A percentile compares a stretch with the other conserved stretches of the same genome.
phyloP scores from a whole-genome alignment of 1,140 invertebrate genomes.

The Pseudachorutes palmiensis region DNA sequence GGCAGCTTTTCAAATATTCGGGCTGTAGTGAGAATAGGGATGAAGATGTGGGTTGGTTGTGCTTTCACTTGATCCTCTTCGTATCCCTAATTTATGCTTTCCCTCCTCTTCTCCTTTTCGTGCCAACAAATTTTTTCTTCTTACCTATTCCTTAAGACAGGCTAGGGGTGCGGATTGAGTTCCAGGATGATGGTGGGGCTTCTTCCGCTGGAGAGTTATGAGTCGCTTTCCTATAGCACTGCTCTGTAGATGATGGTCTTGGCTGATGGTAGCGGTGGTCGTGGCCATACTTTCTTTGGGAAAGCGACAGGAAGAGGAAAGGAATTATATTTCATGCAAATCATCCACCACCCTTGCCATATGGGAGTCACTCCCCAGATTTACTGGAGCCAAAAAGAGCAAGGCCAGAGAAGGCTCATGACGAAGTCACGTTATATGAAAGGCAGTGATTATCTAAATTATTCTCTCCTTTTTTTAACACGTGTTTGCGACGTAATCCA shows the following conservation, averaged over 20 bases:
- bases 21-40: too few species aligned
- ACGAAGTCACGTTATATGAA: too few species aligned
- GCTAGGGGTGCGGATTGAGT: too few species aligned
- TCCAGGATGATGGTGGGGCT: too few species aligned
- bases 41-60: too few species aligned
- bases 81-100: background rate
- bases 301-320: conserved; percentile 1
- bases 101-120: background rate
- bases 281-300: background rate
- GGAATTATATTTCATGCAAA: conserved; percentile 13
- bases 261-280: background rate
- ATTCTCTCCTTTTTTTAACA: background rate
- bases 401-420: background rate
- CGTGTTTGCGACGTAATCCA: background rate
- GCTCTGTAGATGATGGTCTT: too few species aligned
- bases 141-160: background rate
- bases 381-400: background rate
- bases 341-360: background rate
- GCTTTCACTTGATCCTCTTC: too few species aligned
- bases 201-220: too few species aligned
- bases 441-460: background rate
- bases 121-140: background rate
- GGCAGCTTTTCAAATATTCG: too few species aligned
- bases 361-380: background rate
- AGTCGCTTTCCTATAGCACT: too few species aligned